These are phyloP conservation scores for Cyclargus thomasi DNA, from an alignment of 1,140 invertebrate genomes.

Conservation along the genomic window DNA sequence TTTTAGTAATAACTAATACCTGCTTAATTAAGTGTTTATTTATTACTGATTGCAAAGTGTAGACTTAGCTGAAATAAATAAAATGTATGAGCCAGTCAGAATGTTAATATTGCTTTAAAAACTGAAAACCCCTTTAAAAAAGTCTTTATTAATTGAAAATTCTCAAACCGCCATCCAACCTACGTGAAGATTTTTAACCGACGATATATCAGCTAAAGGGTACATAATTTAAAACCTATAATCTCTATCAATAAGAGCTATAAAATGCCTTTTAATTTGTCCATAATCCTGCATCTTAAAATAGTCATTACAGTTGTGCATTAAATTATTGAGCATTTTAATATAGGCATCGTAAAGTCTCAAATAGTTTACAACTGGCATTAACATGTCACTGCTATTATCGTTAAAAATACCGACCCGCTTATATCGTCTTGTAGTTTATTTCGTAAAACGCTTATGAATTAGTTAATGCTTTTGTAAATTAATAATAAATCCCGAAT, in stretches of 20 bases:
- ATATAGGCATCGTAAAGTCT: constrained; percentile 7
- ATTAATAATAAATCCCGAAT: neutral
- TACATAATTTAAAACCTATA: constrained; percentile 1
- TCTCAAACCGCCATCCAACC: no score
- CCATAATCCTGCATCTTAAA: constrained; percentile 5
- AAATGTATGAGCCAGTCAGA: no score
- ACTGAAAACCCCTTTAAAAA: no score
- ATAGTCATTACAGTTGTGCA: neutral
- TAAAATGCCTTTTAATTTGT: constrained; percentile 3
- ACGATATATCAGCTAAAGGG: neutral
- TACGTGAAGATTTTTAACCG: no score
- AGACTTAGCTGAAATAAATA: no score
- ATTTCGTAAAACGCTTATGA: constrained; percentile 3
- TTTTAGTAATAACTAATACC: neutral
- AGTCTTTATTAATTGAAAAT: no score
- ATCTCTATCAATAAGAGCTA: constrained; percentile 1
- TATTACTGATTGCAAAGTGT: no score
- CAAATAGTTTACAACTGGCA: constrained; percentile 9
- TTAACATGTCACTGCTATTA: constrained; percentile 13
- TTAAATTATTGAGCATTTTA: constrained; percentile 8
- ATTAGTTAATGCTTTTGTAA: neutral
- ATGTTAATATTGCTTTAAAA: no score
- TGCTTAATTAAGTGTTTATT: no score
- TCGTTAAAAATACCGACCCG: constrained; percentile 7
- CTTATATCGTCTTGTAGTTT: constrained; percentile 2